A percentile compares a stretch with the other conserved stretches of the same genome.
Evolutionary conservation across 2,888 invertebrate genomes (phyloP).

Genomic region (Melanostoma mellinum): DNA sequence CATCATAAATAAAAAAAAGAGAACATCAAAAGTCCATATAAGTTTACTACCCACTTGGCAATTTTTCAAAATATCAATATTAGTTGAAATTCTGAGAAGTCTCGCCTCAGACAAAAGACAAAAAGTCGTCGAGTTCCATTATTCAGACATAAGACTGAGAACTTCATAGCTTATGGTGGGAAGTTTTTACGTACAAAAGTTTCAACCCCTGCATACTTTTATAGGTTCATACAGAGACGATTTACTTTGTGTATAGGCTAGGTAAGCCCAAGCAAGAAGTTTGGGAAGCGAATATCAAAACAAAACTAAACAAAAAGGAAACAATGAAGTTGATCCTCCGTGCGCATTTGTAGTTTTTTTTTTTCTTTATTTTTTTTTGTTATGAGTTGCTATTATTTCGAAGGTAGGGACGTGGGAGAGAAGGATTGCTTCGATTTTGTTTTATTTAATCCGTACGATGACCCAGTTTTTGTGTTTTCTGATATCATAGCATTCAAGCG

Average conservation of each 20-base stretch:
- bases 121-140: constrained; percentile 33
- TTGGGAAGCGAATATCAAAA: constrained; percentile 20
- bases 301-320: neutral
- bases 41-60: constrained; percentile 69
- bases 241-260: neutral
- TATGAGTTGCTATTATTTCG: neutral
- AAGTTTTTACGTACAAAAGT: too few relatives aligned
- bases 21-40: constrained; percentile 36
- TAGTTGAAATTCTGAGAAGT: constrained; percentile 42
- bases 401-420: neutral
- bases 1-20: constrained; percentile 20
- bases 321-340: constrained; percentile 6
- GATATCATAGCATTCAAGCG: constrained; percentile 16
- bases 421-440: constrained; percentile 64
- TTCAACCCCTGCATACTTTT: too few relatives aligned
- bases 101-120: constrained; percentile 15
- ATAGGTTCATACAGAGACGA: too few relatives aligned
- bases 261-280: neutral
- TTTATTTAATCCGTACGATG: constrained; percentile 70
- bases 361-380: constrained; percentile 35
- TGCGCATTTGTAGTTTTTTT: neutral
- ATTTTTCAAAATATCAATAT: constrained; percentile 71
- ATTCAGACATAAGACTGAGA: constrained; percentile 17
- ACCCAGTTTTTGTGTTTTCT: constrained; percentile 53
- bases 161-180: neutral